Conservation (phyloP, 1,140 invertebrate genomes). For the Heliconius eleuchia region DNA sequence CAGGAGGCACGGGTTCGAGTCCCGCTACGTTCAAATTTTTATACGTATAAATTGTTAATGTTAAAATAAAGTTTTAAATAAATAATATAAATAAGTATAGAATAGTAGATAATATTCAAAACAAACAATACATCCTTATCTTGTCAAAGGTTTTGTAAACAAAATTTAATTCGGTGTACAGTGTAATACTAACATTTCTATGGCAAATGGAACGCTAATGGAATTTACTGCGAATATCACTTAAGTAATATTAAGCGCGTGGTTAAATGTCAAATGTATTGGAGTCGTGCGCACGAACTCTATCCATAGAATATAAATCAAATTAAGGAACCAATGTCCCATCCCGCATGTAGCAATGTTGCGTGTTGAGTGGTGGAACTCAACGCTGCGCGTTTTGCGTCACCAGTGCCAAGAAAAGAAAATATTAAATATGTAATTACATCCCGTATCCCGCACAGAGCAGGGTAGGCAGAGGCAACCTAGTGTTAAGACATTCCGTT, state of each 20-base stretch:
- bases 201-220: constrained; percentile 12
- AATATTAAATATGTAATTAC: neutral
- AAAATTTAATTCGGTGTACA: neutral
- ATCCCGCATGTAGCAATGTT: neutral
- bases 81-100: too few relatives aligned
- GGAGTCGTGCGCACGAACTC: neutral
- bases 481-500: too few relatives aligned
- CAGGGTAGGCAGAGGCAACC: too few relatives aligned
- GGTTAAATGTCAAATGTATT: constrained; percentile 12
- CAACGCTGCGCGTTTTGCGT: neutral
- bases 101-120: neutral
- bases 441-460: too few relatives aligned
- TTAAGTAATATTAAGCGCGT: constrained; percentile 3
- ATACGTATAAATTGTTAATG: too few relatives aligned
- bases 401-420: neutral
- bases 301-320: neutral
- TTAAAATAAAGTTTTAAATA: too few relatives aligned
- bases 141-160: constrained; percentile 7
- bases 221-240: constrained; percentile 11
- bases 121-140: neutral
- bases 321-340: neutral
- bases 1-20: too few relatives aligned
- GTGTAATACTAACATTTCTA: constrained; percentile 9
- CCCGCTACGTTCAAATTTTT: too few relatives aligned
- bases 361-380: neutral